These are phyloP conservation scores for Ramphastos sulfuratus DNA, from an alignment of 2,113 vertebrate genomes.

Conservation along the genomic window DNA sequence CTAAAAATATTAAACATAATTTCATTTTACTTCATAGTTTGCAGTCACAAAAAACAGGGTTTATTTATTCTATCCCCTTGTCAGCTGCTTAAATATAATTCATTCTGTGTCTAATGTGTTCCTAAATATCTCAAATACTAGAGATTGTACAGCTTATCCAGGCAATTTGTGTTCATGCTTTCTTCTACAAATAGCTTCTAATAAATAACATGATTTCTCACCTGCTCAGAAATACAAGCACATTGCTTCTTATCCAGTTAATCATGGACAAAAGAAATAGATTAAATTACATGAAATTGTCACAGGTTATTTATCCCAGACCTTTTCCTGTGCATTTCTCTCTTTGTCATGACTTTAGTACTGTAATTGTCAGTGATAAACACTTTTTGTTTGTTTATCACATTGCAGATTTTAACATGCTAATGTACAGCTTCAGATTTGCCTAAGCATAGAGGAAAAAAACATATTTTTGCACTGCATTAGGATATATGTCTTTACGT, in stretches of 20 bases:
- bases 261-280: background rate
- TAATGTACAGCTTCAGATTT: background rate
- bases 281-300: background rate
- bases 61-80: background rate
- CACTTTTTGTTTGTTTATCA: too few species aligned
- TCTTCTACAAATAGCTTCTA: background rate
- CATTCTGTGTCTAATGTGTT: background rate
- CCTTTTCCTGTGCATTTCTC: background rate
- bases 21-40: background rate
- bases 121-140: background rate
- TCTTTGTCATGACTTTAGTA: background rate
- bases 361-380: background rate
- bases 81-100: background rate
- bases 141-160: background rate
- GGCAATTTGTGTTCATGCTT: background rate
- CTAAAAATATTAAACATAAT: background rate
- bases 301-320: background rate
- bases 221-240: background rate
- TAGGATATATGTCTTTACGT: background rate
- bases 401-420: background rate
- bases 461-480: background rate
- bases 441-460: background rate
- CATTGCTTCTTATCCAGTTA: background rate
- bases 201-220: background rate
- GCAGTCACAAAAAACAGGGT: background rate